Conservation (phyloP, 2,797 vertebrate species). For the Hephaestus fuliginosus region DNA sequence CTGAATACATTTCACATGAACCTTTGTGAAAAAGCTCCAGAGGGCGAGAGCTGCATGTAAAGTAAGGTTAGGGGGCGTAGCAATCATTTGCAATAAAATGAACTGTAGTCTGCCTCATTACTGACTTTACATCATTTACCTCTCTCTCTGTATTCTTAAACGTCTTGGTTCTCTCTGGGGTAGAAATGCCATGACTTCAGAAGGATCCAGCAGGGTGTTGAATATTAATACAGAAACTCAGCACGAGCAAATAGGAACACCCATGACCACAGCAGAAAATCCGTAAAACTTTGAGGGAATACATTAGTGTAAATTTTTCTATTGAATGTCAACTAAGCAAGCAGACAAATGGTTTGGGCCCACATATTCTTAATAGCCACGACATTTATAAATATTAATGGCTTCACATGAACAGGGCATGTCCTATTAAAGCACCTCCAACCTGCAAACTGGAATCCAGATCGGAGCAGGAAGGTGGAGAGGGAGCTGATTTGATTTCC, state of each 20-base stretch:
- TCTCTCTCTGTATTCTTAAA: not conserved
- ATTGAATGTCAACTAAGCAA: not conserved
- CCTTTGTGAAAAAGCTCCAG: not conserved
- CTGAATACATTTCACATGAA: conserved; percentile 12
- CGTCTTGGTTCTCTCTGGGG: not conserved
- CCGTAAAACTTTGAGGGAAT: not conserved
- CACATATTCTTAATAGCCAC: not conserved
- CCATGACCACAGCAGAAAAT: not conserved
- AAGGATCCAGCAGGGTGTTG: not conserved
- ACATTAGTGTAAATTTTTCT: conserved; percentile 1
- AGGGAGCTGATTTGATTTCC: not conserved
- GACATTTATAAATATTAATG: conserved; percentile 14
- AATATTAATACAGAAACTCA: conserved; percentile 17
- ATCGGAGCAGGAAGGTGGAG: not conserved
- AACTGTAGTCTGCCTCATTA: conserved; percentile 26
- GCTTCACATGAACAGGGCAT: no score
- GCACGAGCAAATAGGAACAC: not conserved
- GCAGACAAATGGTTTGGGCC: not conserved
- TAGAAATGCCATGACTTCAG: not conserved
- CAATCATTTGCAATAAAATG: conserved; percentile 15
- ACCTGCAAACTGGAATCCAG: not conserved
- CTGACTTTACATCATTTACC: not conserved
- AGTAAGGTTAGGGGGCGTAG: conserved; percentile 6
- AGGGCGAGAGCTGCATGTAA: conserved; percentile 12
- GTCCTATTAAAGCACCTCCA: not conserved